These are phyloP conservation scores for Dendrophyllia cribrosa DNA, from an alignment of 64 coral and sea anemone species.

Conservation along the genomic window DNA sequence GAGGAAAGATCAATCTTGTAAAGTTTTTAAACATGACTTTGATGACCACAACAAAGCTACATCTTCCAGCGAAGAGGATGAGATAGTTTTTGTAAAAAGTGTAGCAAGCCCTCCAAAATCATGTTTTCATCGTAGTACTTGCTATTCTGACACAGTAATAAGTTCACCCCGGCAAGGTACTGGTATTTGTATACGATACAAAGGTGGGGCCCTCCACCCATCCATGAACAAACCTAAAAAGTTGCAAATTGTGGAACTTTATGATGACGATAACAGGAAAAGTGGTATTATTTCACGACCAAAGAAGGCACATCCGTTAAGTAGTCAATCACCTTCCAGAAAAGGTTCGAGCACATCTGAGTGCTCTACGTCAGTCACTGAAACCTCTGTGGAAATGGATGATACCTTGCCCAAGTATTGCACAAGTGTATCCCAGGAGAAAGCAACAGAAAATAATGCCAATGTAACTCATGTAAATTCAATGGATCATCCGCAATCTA, in stretches of 20 bases:
- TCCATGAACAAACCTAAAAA: constrained; percentile 35
- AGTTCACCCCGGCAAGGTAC: not conserved
- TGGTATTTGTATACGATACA: constrained; percentile 37
- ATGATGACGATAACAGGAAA: not conserved
- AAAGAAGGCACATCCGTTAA: not conserved
- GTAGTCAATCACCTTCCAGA: not conserved
- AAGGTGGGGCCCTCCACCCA: constrained; percentile 9
- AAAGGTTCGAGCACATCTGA: not conserved
- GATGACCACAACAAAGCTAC: too few relatives aligned
- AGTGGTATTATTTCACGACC: not conserved
- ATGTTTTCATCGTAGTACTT: not conserved
- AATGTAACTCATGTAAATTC: not conserved
- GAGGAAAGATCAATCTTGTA: not conserved
- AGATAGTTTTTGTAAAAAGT: constrained; percentile 25
- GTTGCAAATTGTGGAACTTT: constrained; percentile 7
- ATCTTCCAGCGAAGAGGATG: not conserved
- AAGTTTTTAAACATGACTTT: not conserved
- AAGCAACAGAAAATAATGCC: not conserved
- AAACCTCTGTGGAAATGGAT: not conserved
- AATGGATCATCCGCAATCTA: not conserved
- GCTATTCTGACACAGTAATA: not conserved
- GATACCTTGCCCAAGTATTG: not conserved
- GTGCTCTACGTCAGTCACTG: not conserved
- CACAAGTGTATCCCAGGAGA: not conserved
- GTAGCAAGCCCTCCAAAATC: not conserved